These are phyloP conservation scores for Callyntrura guangdongensis DNA, from an alignment of 2,888 invertebrate genomes.

Conservation along the genomic window DNA sequence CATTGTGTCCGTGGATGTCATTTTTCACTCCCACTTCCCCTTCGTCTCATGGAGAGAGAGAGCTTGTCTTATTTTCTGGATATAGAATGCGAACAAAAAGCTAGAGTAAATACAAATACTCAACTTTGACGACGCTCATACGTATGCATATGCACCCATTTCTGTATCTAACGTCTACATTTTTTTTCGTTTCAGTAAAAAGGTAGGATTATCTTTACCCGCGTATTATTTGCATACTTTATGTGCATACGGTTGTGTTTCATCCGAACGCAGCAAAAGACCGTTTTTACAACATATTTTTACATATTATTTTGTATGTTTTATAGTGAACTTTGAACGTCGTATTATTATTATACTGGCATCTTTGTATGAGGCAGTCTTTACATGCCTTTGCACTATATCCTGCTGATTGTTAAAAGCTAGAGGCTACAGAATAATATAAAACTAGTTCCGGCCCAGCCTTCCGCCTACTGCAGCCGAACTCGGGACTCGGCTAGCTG, in stretches of 20 bases:
- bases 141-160: not conserved
- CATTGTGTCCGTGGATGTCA: slow-evolving; percentile 31
- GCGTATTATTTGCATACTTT: slow-evolving; percentile 51
- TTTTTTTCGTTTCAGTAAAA: slow-evolving; percentile 30
- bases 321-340: not conserved
- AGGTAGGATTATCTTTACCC: slow-evolving; percentile 50
- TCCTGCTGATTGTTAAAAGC: not conserved
- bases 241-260: slow-evolving; percentile 36
- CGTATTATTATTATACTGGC: not conserved
- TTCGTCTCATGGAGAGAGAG: not conserved
- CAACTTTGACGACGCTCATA: slow-evolving; percentile 8
- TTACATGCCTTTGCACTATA: not conserved
- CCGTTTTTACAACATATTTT: not conserved
- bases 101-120: slow-evolving; percentile 6
- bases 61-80: not conserved
- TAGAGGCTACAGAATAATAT: slow-evolving; percentile 5
- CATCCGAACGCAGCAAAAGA: not conserved
- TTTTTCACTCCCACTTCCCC: slow-evolving; percentile 1
- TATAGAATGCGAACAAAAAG: slow-evolving; percentile 8
- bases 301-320: not conserved
- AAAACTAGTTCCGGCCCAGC: slow-evolving; percentile 64
- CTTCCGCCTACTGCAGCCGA: slow-evolving; percentile 73
- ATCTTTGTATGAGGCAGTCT: not conserved
- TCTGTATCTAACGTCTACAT: slow-evolving; percentile 2
- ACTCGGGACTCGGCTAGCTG: slow-evolving; percentile 62